A percentile compares a stretch with the other conserved stretches of the same genome.
These are phyloP conservation scores for Hipparchia sbordonii DNA, from an alignment of 2,888 invertebrate species.

Conservation along the genomic window DNA sequence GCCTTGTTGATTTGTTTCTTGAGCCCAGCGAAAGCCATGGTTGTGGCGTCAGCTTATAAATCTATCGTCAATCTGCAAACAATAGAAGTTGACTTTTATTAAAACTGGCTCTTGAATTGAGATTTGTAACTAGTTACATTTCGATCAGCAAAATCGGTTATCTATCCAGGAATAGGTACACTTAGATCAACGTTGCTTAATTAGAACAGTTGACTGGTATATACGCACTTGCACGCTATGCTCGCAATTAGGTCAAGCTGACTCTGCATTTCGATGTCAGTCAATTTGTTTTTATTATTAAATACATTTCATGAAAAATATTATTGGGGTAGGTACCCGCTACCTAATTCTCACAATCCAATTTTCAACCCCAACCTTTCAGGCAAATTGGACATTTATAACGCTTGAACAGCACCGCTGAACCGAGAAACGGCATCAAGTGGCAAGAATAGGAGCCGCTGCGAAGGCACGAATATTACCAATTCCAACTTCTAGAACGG, in stretches of 20 bases:
- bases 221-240: neutral
- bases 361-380: conserved; percentile 24
- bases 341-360: conserved; percentile 14
- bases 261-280: neutral
- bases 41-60: conserved; percentile 52
- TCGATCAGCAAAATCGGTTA: no score
- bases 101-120: neutral
- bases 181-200: neutral
- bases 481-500: conserved; percentile 59
- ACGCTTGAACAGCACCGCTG: conserved; percentile 18
- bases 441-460: conserved; percentile 16
- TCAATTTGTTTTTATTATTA: neutral
- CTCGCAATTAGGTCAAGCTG: neutral
- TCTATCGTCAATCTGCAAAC: conserved; percentile 39
- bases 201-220: neutral
- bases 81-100: conserved; percentile 3
- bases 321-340: neutral
- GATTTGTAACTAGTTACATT: neutral
- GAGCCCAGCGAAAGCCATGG: conserved; percentile 99
- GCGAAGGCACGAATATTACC: conserved; percentile 26
- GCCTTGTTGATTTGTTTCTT: conserved; percentile 99
- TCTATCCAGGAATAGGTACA: neutral
- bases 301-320: neutral
- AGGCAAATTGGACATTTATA: conserved; percentile 28
- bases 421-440: conserved; percentile 17